Base-by-base conservation (phyloP, 64 coral and sea anemone species). In the Catalaphyllia jardinei region DNA sequence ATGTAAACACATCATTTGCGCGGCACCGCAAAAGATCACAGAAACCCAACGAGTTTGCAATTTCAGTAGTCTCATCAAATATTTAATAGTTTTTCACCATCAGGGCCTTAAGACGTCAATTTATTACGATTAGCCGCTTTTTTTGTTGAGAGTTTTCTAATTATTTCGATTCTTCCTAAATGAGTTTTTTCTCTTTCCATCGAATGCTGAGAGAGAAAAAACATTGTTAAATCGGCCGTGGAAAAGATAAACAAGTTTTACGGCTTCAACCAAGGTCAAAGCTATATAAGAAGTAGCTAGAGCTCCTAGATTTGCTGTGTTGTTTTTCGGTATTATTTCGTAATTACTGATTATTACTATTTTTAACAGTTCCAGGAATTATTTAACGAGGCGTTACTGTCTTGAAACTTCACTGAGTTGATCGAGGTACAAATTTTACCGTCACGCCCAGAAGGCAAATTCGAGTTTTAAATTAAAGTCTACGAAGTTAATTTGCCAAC, bases 61-160 rank as follows among this genome's bases (percentile, higher is more conserved):
- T 84, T 69, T 46, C 20, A 8, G 4, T 62, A 49, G 49, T 33
- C 51, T 84, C 81, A 84, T 84, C 33, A 84, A 84, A 67, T 84
- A 84, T 84, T 84, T 84, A 84, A 84, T 69, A 84, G 81, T 84
- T 46, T 84, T 12, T 84, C 62, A 13, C 62, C 22, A 69, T 84
- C 81, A 49, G 35, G 60, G 33, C 22, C 38, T n/a, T 10, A 16
- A 84, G 62, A 10, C 20, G 19, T 63, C 65, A 24, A 84, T 50
- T 71, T 84, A 71, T 84, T 28, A 39, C 62, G 35, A 84, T 71
- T 84, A 84, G 81, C 81, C 81, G 81, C 81, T n/a, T 6, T 84
- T 84, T 84, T 84, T 67, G 61, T 50, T 17, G 33, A 50, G 22
- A 67, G 60, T 27, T 64, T 67, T 71, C 19, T 84, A 84, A 84